Conservation (phyloP, 2,797 vertebrate genomes). For the Catostomus latipinnis region DNA sequence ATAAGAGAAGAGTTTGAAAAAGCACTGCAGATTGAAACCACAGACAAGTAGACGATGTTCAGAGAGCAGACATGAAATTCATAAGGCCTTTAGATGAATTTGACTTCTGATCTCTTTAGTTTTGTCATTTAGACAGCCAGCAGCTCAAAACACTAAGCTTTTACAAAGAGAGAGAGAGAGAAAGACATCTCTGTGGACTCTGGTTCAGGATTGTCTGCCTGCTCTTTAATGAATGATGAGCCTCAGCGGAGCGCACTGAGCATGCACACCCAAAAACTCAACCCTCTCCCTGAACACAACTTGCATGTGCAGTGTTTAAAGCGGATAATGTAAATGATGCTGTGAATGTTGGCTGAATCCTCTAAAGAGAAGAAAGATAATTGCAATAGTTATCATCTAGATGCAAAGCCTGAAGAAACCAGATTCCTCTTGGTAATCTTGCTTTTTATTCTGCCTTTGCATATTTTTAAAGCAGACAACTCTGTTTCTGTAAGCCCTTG, state of each 20-base stretch:
- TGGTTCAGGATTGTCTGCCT: conserved; percentile 13
- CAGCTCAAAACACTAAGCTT: neutral
- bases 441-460: conserved; percentile 8
- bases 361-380: neutral
- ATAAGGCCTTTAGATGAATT: neutral
- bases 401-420: neutral
- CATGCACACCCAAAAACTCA: conserved; percentile 7
- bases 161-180: neutral
- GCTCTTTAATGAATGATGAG: conserved; percentile 38
- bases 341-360: conserved; percentile 14
- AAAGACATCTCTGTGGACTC: too few species aligned
- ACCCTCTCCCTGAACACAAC: neutral
- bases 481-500: neutral
- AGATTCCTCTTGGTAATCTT: neutral
- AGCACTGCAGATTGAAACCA: neutral
- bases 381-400: neutral
- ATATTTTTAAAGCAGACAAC: conserved; percentile 1
- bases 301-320: conserved; percentile 1
- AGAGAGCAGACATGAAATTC: neutral
- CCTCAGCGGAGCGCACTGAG: conserved; percentile 1
- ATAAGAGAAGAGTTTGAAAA: neutral
- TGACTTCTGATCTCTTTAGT: conserved; percentile 12
- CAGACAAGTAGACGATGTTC: conserved; percentile 1
- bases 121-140: conserved; percentile 2
- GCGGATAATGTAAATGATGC: conserved; percentile 21